These are phyloP conservation scores for Recurvirostra avosetta DNA, from an alignment of 2,113 vertebrate genomes.

Conservation along the genomic window DNA sequence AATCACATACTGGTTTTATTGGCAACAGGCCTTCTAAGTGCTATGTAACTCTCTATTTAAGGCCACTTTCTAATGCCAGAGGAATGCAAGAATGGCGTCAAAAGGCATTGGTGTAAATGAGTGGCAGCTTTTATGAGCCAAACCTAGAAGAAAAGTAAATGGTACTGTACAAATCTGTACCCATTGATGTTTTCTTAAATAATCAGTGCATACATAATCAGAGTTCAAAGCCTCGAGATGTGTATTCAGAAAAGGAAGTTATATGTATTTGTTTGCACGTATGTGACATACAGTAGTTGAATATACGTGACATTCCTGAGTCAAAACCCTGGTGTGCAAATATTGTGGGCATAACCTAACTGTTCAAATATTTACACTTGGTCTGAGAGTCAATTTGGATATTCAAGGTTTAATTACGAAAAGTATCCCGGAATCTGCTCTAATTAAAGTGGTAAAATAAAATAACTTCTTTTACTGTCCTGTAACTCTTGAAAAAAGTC, in stretches of 20 bases:
- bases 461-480: neutral
- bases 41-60: neutral
- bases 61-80: neutral
- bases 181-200: neutral
- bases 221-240: neutral
- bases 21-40: neutral
- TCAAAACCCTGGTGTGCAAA: neutral
- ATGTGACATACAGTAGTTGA: neutral
- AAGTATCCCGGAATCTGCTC: neutral
- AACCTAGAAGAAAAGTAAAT: neutral
- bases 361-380: neutral
- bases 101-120: neutral
- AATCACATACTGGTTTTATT: neutral
- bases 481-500: neutral
- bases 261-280: rapidly evolving
- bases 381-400: neutral
- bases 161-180: neutral
- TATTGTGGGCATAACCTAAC: neutral
- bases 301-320: neutral
- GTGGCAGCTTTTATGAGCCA: neutral
- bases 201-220: neutral
- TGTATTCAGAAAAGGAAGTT: neutral
- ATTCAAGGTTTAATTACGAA: neutral
- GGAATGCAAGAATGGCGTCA: neutral
- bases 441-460: neutral